Evolutionary conservation across 2,797 vertebrate genomes (phyloP).

Genomic region (Agapornis canus): DNA sequence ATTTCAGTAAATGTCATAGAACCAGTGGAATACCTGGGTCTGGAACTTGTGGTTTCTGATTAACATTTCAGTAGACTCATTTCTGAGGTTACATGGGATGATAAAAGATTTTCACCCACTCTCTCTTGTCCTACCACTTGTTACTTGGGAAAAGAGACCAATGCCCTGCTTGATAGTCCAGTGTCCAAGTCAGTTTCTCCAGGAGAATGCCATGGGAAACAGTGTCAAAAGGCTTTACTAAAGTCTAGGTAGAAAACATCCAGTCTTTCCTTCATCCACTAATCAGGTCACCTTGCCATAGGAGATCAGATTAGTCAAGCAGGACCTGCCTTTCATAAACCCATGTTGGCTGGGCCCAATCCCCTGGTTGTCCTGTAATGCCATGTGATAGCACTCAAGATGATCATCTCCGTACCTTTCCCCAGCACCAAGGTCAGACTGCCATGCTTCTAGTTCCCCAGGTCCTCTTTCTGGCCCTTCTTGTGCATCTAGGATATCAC

Average conservation of each 20-base stretch:
- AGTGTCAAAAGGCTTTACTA: background rate
- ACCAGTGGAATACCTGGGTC: background rate
- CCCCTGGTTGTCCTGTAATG: background rate
- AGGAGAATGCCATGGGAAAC: background rate
- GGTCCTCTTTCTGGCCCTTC: background rate
- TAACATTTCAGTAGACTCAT: background rate
- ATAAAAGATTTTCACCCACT: background rate
- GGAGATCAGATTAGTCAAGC: background rate
- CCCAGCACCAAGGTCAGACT: background rate
- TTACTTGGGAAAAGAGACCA: background rate
- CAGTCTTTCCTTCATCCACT: background rate
- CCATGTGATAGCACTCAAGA: background rate
- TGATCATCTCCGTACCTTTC: background rate
- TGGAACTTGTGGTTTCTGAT: background rate
- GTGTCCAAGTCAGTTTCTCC: background rate
- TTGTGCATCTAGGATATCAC: background rate
- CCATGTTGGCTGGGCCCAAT: background rate
- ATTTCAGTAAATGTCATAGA: background rate
- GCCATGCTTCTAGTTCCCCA: background rate
- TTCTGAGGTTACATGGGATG: background rate
- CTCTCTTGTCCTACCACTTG: background rate
- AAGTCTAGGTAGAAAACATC: background rate
- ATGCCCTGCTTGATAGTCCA: background rate
- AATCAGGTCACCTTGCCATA: background rate
- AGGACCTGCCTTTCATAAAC: background rate